Conservation (phyloP, 2,113 vertebrate species). For the Halichoerus grypus region DNA sequence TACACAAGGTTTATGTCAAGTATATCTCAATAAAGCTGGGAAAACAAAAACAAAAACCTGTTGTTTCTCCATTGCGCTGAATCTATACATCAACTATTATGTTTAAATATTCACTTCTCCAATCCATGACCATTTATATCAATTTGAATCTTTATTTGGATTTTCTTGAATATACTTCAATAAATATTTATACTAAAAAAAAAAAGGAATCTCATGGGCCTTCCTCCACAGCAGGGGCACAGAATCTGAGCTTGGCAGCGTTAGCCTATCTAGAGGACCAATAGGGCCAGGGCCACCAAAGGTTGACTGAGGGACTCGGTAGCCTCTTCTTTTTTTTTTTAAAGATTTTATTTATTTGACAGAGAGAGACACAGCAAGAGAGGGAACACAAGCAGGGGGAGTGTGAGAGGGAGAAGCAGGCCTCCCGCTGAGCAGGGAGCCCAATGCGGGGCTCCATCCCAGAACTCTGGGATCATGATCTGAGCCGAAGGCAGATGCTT, state of each 20-base stretch:
- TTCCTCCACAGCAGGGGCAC: background rate
- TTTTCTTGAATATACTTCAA: background rate
- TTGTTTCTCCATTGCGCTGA: background rate
- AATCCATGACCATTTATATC: background rate
- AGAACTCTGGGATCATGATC: too few species aligned
- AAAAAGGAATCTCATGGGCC: background rate
- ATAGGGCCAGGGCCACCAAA: background rate
- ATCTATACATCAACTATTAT: background rate
- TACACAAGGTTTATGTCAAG: background rate
- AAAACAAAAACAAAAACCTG: background rate
- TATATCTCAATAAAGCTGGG: background rate
- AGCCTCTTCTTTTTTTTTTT: background rate
- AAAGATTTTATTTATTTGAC: too few species aligned
- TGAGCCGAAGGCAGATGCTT: too few species aligned
- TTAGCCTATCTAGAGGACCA: background rate
- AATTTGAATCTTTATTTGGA: background rate
- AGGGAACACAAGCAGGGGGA: too few species aligned
- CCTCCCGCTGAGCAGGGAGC: too few species aligned
- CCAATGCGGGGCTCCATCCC: too few species aligned
- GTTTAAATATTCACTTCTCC: background rate
- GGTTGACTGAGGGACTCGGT: background rate
- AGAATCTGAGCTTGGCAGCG: background rate
- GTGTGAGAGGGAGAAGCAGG: too few species aligned
- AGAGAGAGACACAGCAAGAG: too few species aligned
- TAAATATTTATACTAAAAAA: background rate